phyloP scores from a whole-genome alignment of 2,888 invertebrate species.

The Pogonocherus hispidulus region DNA sequence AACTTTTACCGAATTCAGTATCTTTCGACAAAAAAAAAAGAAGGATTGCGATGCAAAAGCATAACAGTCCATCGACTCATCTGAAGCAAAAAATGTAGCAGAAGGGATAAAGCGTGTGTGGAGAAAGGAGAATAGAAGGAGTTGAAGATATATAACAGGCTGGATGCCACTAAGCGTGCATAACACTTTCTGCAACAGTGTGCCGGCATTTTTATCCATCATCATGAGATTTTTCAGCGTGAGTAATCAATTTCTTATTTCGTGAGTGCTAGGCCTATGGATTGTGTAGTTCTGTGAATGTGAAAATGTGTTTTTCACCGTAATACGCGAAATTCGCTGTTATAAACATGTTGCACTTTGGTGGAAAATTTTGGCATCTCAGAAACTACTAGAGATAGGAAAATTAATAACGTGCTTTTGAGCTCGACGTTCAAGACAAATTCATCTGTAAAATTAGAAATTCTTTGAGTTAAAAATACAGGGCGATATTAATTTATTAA shows the following conservation, averaged over 20 bases:
- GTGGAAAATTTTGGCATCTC: too few relatives aligned
- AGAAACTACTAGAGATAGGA: too few relatives aligned
- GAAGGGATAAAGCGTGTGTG: conserved; percentile 48
- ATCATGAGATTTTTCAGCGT: conserved; percentile 62
- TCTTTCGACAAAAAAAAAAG: conserved; percentile 13
- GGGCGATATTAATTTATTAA: too few relatives aligned
- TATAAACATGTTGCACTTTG: too few relatives aligned
- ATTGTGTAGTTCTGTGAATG: conserved; percentile 31
- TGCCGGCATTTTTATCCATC: conserved; percentile 48
- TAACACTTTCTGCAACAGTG: conserved; percentile 54
- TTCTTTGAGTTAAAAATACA: too few relatives aligned
- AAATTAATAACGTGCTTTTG: too few relatives aligned
- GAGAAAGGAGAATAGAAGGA: conserved; percentile 66
- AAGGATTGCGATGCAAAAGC: not conserved
- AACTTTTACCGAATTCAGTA: conserved; percentile 19
- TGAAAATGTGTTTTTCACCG: not conserved
- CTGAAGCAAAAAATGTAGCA: conserved; percentile 26
- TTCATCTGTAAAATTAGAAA: too few relatives aligned
- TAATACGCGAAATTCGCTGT: too few relatives aligned
- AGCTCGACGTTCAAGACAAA: too few relatives aligned
- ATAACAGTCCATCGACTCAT: conserved; percentile 18
- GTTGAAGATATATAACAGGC: conserved; percentile 62
- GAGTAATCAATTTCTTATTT: conserved; percentile 54
- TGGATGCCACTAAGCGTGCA: conserved; percentile 53
- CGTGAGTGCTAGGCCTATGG: conserved; percentile 31